Evolutionary conservation across 2,888 invertebrate genomes (phyloP).

Genomic region (Lasioglossum calceatum): DNA sequence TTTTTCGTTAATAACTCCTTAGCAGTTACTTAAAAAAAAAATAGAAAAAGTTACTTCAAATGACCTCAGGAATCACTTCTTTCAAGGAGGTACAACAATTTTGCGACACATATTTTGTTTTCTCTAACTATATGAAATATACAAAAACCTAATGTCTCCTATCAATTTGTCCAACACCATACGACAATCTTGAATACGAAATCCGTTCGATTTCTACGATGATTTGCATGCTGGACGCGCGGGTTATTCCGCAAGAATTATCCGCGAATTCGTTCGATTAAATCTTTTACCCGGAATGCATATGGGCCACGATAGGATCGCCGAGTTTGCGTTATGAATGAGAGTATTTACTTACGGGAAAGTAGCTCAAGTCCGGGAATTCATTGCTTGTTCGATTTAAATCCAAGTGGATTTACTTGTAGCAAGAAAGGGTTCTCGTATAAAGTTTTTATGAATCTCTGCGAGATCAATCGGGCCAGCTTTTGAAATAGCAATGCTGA

Average conservation of each 20-base stretch:
- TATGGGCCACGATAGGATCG: slow-evolving; percentile 3
- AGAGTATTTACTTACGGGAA: not conserved
- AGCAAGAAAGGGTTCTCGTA: not conserved
- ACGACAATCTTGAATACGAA: slow-evolving; percentile 18
- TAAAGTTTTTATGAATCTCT: not conserved
- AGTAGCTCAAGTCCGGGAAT: not conserved
- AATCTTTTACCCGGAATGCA: slow-evolving; percentile 6
- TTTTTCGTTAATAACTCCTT: no score
- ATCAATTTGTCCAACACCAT: no score
- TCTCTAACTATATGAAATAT: no score
- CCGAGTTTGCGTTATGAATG: not conserved
- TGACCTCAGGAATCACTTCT: not conserved
- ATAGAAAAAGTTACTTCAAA: not conserved
- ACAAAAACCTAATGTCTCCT: no score
- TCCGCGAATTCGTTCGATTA: slow-evolving; percentile 22
- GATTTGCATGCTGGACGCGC: slow-evolving; percentile 26
- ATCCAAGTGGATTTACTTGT: not conserved
- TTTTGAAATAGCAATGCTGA: no score
- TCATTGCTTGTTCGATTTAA: slow-evolving; percentile 16
- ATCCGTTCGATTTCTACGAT: slow-evolving; percentile 36
- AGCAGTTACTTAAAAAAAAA: no score
- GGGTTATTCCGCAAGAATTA: slow-evolving; percentile 18
- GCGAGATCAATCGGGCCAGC: no score
- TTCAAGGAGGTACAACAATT: no score
- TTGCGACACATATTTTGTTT: no score